Conservation (phyloP, 2,797 vertebrate species). For the Pachyuromys duprasi region DNA sequence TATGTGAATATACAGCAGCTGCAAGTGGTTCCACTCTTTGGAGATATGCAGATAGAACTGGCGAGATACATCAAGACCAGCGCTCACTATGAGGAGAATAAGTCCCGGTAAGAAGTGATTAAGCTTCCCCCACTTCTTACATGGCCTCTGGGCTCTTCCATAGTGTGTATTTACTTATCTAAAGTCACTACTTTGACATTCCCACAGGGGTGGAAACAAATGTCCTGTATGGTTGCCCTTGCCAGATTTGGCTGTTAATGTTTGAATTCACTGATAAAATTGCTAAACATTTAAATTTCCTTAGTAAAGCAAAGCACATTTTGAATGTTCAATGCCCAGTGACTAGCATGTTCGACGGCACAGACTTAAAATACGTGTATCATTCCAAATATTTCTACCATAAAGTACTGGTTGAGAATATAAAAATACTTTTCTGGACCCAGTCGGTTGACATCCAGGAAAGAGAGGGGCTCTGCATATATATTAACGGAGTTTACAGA, state of each 20-base stretch:
- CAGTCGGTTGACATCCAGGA: neutral
- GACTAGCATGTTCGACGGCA: neutral
- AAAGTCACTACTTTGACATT: neutral
- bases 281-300: neutral
- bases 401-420: neutral
- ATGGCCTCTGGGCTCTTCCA: too few species aligned
- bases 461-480: neutral
- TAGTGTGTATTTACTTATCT: neutral
- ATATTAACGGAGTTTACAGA: neutral
- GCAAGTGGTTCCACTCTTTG: conserved; percentile 98
- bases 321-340: neutral
- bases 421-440: neutral
- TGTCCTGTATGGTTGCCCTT: neutral
- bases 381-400: neutral
- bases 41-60: conserved; percentile 99
- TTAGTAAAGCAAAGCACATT: neutral
- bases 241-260: neutral
- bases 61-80: conserved; percentile 99
- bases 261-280: conserved; percentile 29
- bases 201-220: too few species aligned
- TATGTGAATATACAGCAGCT: conserved; percentile 90
- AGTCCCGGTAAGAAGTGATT: conserved; percentile 92
- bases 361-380: neutral
- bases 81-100: conserved; percentile 99
- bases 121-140: neutral